A percentile compares a stretch with the other conserved stretches of the same genome.
Evolutionary conservation across 64 coral and sea anemone genomes (phyloP).

Genomic region (Actinia equina): DNA sequence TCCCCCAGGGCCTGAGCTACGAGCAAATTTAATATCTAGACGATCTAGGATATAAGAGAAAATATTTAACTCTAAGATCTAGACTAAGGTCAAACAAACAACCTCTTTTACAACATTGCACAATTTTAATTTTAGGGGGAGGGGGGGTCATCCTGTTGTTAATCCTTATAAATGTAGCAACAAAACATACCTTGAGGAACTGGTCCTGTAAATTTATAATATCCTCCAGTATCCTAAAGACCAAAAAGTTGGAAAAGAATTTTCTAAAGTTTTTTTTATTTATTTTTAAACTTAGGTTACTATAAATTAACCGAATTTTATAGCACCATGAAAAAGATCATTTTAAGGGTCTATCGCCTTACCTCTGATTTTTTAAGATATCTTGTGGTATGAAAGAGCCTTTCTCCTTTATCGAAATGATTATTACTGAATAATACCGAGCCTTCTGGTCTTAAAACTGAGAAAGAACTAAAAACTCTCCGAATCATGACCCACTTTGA

Average conservation of each 20-base stretch:
- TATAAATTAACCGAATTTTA: too few relatives aligned
- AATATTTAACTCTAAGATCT: not conserved
- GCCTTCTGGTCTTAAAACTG: not conserved
- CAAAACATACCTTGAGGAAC: conserved; percentile 25
- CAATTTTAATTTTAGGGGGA: not conserved
- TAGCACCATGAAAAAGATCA: not conserved
- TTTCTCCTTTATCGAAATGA: not conserved
- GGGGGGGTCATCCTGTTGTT: not conserved
- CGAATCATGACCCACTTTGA: conserved; percentile 13
- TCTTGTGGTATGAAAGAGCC: not conserved
- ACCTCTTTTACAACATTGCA: not conserved
- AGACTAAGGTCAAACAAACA: not conserved
- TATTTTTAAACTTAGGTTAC: not conserved
- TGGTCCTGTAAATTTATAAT: conserved; percentile 6
- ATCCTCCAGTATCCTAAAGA: not conserved
- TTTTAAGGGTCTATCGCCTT: not conserved
- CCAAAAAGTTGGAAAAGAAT: not conserved
- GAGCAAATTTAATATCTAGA: conserved; percentile 83
- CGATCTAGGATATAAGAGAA: conserved; percentile 30
- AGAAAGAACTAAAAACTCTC: not conserved
- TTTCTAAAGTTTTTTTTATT: not conserved
- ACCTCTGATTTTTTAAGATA: conserved; percentile 7
- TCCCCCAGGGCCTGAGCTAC: conserved; percentile 93
- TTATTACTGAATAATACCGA: not conserved
- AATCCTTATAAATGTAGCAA: not conserved